Percentiles rank a stretch among this genome's conserved stretches.
These are phyloP conservation scores for Coregonus ussuriensis DNA, from an alignment of 2,797 vertebrate species.

Conservation along the genomic window DNA sequence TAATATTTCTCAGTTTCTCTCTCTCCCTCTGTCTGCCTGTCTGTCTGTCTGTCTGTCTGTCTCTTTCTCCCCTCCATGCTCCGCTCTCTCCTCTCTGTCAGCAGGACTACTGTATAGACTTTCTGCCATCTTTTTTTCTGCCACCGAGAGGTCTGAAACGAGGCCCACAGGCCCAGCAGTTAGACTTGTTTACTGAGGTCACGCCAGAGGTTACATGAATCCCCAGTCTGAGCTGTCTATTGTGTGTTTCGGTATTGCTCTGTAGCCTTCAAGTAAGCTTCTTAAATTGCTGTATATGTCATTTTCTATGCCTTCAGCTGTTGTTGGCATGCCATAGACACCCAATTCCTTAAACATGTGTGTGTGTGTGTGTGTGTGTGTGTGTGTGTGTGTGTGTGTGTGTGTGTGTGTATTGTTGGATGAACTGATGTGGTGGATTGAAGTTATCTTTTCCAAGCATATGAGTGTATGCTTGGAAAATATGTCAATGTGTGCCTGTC, in stretches of 20 bases:
- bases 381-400: background rate
- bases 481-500: background rate
- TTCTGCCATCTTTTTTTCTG: conserved; percentile 9
- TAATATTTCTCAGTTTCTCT: background rate
- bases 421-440: background rate
- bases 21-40: no score
- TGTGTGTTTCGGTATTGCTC: conserved; percentile 2
- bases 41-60: background rate
- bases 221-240: conserved; percentile 12
- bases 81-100: background rate
- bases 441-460: background rate
- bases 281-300: background rate
- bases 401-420: no score
- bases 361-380: no score
- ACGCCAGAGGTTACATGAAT: background rate
- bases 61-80: background rate
- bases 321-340: background rate
- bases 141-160: background rate
- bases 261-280: background rate
- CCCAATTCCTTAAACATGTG: no score
- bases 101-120: conserved; percentile 7
- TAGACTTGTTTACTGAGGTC: conserved; percentile 19
- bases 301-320: background rate
- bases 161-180: conserved; percentile 7
- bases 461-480: background rate